These are phyloP conservation scores for Erethizon dorsatum DNA, from an alignment of 2,797 vertebrate species.

Conservation along the genomic window DNA sequence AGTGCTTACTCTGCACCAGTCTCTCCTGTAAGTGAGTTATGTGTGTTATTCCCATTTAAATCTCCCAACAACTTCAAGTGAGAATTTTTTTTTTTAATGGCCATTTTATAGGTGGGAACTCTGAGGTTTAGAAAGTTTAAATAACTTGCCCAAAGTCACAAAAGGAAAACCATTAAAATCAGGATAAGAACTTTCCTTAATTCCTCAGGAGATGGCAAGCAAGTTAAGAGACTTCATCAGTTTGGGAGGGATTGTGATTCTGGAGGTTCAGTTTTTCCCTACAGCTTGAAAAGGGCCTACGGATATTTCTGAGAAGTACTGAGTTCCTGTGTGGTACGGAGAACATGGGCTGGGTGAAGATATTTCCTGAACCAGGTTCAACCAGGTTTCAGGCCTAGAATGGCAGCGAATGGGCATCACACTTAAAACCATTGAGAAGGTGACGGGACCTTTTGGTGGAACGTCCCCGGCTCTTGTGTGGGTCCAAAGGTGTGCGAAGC, in stretches of 20 bases:
- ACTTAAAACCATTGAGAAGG: background rate
- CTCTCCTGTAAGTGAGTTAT: background rate
- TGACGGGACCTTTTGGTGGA: background rate
- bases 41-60: background rate
- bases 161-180: background rate
- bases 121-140: background rate
- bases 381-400: background rate
- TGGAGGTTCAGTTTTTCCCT: background rate
- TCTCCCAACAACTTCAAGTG: background rate
- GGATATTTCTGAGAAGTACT: background rate
- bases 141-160: background rate
- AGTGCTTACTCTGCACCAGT: background rate
- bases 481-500: background rate
- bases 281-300: background rate
- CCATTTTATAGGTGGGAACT: constrained; percentile 5
- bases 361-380: background rate
- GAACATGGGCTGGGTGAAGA: background rate
- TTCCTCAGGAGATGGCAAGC: background rate
- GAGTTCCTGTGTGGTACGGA: background rate
- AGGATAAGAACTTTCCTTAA: background rate
- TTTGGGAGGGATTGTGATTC: background rate
- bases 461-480: background rate
- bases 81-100: background rate
- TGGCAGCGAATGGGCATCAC: background rate
- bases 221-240: background rate